Base-by-base conservation (phyloP, 1,140 invertebrate species). In the Ctenoplectra terminalis region DNA sequence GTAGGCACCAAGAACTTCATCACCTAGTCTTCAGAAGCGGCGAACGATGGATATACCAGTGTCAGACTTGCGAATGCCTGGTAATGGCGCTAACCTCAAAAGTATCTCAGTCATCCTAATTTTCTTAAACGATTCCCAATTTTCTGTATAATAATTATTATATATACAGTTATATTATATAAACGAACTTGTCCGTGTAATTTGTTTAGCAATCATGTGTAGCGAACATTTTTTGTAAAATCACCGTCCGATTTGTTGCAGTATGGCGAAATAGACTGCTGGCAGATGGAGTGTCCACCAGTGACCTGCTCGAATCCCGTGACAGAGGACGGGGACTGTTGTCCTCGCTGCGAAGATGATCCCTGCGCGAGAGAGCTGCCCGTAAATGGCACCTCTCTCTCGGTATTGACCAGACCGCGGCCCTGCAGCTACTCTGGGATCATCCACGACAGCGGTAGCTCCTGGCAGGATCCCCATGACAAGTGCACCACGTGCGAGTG, bases 251-350 rank as follows among this genome's bases (percentile, higher is more conserved):
- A 48, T 70, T 29, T 43, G n/a, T 89, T 94, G n/a, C 92, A 97
- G 97, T 94, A 97, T 90, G 97, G 97, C 60, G 97, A 98, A 94
- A 95, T 97, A 79, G 97, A 98, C 94, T 98, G 97, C 91, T 98
- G 97, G 97, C 96, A 96, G 87, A 95, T 97, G 90, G 96, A 97
- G 89, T 98, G 98, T 94, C 97, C 97, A 79, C 95, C 95, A 31
- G 92, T 96, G 46, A 94, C 95, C 29, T 97, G 97, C 94, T 91
- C 95, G 83, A 95, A 96, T 89, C 95, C 96, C 50, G 92, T 97
- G 72, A 95, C 94, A 69, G 92, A 94, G 26, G 93, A 95, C 26
- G 95, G 95, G 17, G 96, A 97, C 90, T 96, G 96, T 93, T 96
- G 96, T 92, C 95, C 95, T n/a, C 94, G 96, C 50, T 97, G 96